These are phyloP conservation scores for Nasua narica DNA, from an alignment of 2,797 vertebrate species.

Conservation along the genomic window DNA sequence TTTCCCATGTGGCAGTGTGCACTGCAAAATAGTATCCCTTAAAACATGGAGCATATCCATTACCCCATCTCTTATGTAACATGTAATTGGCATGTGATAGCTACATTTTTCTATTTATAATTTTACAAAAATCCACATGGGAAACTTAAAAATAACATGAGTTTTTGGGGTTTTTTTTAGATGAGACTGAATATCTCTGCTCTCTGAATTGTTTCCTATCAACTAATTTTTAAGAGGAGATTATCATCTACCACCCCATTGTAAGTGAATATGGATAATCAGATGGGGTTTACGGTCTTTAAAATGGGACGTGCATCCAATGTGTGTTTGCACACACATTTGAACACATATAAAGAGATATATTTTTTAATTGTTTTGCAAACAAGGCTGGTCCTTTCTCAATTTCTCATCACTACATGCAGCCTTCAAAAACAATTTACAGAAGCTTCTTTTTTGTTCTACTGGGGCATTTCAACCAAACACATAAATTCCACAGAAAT, in stretches of 20 bases:
- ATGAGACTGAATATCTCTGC: background rate
- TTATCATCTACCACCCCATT: background rate
- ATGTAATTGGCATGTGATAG: background rate
- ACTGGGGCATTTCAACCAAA: constrained; percentile 11
- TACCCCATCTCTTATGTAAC: background rate
- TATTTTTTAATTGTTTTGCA: background rate
- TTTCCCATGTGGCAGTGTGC: background rate
- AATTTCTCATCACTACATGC: background rate
- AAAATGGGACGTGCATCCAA: background rate
- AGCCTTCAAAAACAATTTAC: background rate
- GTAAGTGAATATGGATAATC: background rate
- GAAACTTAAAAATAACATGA: background rate
- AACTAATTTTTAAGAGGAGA: background rate
- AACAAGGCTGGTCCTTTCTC: background rate
- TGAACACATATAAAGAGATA: background rate
- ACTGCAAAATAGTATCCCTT: background rate
- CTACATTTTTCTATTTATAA: background rate
- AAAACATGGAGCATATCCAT: background rate
- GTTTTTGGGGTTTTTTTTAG: background rate
- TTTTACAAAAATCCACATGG: constrained; percentile 30
- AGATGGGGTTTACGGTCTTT: background rate
- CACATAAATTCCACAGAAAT: background rate
- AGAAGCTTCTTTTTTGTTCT: constrained; percentile 32
- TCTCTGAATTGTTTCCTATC: background rate
- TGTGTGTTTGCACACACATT: background rate